A percentile compares a stretch with the other conserved stretches of the same genome.
Conservation (phyloP, 2,888 invertebrate species). For the Brachylomia viminalis region DNA sequence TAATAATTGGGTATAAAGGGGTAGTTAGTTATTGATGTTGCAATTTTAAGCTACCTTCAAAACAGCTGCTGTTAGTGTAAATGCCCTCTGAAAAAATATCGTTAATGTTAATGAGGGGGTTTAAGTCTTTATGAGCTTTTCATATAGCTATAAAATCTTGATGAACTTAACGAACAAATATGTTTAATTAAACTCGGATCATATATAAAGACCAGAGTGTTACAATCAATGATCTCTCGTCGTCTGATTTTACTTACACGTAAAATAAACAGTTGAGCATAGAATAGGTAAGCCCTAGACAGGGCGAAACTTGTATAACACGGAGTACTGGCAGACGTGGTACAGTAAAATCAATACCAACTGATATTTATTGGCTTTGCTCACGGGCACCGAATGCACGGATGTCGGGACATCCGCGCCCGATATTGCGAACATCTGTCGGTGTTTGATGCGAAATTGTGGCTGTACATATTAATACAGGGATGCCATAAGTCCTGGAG, state of each 20-base stretch:
- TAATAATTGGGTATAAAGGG: background rate
- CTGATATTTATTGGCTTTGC: conserved; percentile 62
- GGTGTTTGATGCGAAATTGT: conserved; percentile 51
- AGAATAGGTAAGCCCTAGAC: conserved; percentile 40
- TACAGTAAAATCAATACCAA: conserved; percentile 62
- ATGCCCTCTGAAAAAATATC: background rate
- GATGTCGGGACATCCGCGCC: conserved; percentile 46
- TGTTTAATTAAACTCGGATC: background rate
- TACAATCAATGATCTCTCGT: background rate
- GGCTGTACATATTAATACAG: conserved; percentile 37
- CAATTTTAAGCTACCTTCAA: background rate
- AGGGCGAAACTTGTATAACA: conserved; percentile 51
- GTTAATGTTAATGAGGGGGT: background rate
- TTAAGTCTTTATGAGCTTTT: background rate
- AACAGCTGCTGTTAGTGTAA: background rate
- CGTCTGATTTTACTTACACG: background rate
- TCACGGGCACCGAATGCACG: conserved; percentile 44
- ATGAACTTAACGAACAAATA: background rate
- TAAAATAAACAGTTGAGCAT: background rate
- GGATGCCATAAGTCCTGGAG: conserved; percentile 15
- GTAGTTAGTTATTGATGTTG: background rate
- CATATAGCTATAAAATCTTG: too few species aligned
- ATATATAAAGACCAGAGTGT: background rate
- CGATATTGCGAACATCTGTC: conserved; percentile 64
- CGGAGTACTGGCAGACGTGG: conserved; percentile 34